Evolutionary conservation across 1,140 invertebrate genomes (phyloP), one percentile per base, ranked within the genome.

Genomic region (Cardiocondyla obscurior): DNA sequence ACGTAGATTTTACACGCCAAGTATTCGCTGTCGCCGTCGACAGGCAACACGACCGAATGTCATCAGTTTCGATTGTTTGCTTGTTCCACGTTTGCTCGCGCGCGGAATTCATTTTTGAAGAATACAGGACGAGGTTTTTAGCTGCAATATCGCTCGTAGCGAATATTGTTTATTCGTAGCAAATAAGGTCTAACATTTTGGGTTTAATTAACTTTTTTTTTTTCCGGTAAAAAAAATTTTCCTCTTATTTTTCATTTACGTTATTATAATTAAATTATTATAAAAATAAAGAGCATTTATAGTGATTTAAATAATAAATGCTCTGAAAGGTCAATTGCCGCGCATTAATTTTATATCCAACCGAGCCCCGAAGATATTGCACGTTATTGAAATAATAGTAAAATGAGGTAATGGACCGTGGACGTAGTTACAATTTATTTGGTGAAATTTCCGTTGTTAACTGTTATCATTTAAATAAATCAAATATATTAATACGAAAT

Each of bases 51-150:
- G 28, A 39, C 57, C 58, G 73, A 76, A 64, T 76, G 28, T 79
- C 62, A 79, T 79, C 74, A 69, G 74, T 79, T 79, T 69, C 74
- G 33, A 79, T 79, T 79, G 62, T 79, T 79, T 79, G 25, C 33
- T 19, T 42, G 73, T 22, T 36, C 58, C 8, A 36, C 49, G 39
- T 79, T 53, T 53, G 74, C 19, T 53, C 44, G 12, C 30, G 22
- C 55, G 22, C 46, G 62, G 39, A 36, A 77, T 67, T 67, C 60
- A 36, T 69, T 79, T 67, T 30, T 39, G 46, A 39, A 36, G 36
- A 69, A 39, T 51, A 55, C 49, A n/a, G 16, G 33, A 25, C 25
- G 16, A 55, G 69, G 22, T 51, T 67, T 64, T 76, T n/a, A 36
- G 19, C 28, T 36, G 42, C 36, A 10, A 25, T 30, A 36, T 30